Evolutionary conservation across 2,797 vertebrate species (phyloP).

Genomic region (Lates japonicus): DNA sequence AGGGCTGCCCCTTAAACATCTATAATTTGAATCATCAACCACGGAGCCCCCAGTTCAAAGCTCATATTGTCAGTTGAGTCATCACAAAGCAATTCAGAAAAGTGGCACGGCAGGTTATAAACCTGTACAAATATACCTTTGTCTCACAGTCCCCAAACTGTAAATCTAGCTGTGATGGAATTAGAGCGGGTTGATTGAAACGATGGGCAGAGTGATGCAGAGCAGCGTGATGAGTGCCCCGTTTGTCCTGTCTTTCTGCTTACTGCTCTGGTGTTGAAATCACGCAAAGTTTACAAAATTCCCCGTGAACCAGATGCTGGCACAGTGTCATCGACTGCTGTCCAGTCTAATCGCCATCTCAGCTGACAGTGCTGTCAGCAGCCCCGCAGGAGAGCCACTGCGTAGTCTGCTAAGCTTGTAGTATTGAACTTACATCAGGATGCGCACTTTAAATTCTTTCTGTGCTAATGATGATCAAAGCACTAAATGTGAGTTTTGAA

Average conservation of each 20-base stretch:
- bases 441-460: neutral
- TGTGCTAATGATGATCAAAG: neutral
- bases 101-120: accelerated
- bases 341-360: neutral
- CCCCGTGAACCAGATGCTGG: neutral
- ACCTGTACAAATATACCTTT: neutral
- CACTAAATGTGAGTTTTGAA: neutral
- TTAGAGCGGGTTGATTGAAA: too few species aligned
- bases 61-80: neutral
- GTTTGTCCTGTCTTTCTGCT: neutral
- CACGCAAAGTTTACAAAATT: neutral
- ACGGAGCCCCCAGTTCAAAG: neutral
- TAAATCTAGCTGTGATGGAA: too few species aligned
- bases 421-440: neutral
- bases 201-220: too few species aligned
- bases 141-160: neutral
- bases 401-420: too few species aligned
- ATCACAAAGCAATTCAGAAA: neutral
- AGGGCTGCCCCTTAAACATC: neutral
- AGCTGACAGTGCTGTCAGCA: neutral
- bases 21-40: neutral
- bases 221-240: neutral
- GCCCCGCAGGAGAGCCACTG: neutral
- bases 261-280: neutral
- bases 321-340: neutral